phyloP scores from a whole-genome alignment of 1,140 invertebrate genomes.

The Tetraneura akinire region DNA sequence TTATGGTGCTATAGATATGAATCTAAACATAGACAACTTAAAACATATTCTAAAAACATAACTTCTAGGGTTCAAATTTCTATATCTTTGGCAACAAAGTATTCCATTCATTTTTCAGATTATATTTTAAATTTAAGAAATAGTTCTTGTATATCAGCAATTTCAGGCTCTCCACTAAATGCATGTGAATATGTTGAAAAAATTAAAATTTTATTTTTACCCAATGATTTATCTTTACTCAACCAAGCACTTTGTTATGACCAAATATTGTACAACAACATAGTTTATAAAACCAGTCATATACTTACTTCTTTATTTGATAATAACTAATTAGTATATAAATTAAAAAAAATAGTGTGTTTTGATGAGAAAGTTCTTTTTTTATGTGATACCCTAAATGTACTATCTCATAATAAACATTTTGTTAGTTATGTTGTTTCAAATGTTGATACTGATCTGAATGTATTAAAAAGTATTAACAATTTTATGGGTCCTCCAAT shows the following conservation, averaged over 20 bases:
- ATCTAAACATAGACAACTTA: constrained; percentile 10
- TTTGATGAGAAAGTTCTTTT: neutral
- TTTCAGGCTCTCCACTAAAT: neutral
- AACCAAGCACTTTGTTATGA: neutral
- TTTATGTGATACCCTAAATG: neutral
- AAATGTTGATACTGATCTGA: neutral
- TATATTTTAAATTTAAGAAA: constrained; percentile 10
- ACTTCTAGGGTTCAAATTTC: neutral
- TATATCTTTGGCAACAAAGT: neutral
- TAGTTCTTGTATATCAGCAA: neutral
- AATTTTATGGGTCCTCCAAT: constrained; percentile 9
- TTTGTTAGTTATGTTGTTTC: neutral
- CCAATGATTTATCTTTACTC: neutral
- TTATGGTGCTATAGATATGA: neutral
- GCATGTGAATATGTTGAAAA: neutral
- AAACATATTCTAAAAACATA: neutral
- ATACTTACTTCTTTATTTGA: constrained; percentile 3
- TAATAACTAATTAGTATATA: neutral
- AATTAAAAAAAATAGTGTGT: neutral
- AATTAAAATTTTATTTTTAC: neutral
- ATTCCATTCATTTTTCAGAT: neutral
- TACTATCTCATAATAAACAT: constrained; percentile 1
- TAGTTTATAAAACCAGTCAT: neutral
- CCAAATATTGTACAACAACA: neutral
- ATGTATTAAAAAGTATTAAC: neutral